Evolutionary conservation across 2,113 vertebrate genomes (phyloP).

Genomic region (Peromyscus californicus): DNA sequence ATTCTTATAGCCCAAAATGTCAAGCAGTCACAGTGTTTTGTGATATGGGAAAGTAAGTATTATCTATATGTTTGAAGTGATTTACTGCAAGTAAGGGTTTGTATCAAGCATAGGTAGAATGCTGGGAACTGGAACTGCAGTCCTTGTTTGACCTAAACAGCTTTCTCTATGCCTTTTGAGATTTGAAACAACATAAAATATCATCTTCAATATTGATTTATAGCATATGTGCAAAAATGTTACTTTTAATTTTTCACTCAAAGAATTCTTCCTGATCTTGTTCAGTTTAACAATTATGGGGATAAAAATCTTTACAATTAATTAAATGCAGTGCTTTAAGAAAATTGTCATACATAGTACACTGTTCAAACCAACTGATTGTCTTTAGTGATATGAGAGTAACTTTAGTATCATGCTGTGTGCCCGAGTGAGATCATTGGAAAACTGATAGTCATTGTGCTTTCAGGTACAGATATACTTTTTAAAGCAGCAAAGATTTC

Average conservation of each 20-base stretch:
- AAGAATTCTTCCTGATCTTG: neutral
- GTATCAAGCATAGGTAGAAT: neutral
- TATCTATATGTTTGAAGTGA: conserved; percentile 56
- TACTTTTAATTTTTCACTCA: conserved; percentile 21
- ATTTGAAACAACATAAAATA: conserved; percentile 32
- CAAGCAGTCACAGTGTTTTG: conserved; percentile 1
- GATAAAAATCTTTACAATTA: conserved; percentile 14
- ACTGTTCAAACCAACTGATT: conserved; percentile 33
- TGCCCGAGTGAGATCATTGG: neutral
- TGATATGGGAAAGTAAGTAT: conserved; percentile 13
- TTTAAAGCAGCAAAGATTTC: conserved; percentile 9
- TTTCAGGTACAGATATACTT: neutral
- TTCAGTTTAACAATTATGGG: neutral
- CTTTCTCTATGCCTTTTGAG: conserved; percentile 40
- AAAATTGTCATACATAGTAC: neutral
- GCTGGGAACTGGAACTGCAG: neutral
- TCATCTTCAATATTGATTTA: neutral
- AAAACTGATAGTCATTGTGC: neutral
- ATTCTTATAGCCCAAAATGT: conserved; percentile 39
- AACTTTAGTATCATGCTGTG: neutral
- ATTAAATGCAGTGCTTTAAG: conserved; percentile 19
- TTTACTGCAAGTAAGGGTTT: conserved; percentile 17
- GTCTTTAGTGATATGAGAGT: neutral
- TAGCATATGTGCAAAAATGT: neutral
- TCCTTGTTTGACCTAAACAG: neutral